Conservation (phyloP, 1,140 invertebrate genomes). For the Rhopalosiphum padi region DNA sequence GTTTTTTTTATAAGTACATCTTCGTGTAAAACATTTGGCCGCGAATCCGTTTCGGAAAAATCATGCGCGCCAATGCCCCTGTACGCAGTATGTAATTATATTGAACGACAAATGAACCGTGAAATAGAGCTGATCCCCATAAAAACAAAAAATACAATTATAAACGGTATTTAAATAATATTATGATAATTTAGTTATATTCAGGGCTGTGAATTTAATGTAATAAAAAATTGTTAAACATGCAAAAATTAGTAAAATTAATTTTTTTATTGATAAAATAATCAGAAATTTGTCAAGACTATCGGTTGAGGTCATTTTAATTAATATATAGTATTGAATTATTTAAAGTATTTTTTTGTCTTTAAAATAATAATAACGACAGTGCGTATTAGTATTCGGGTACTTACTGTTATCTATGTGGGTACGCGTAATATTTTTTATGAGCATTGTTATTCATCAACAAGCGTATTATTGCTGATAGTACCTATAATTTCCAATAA, state of each 20-base stretch:
- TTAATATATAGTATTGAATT: neutral
- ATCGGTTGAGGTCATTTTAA: neutral
- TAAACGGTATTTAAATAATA: conserved; percentile 28
- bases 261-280: neutral
- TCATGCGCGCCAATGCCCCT: neutral
- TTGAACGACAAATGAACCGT: conserved; percentile 12
- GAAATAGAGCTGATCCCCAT: conserved; percentile 29
- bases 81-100: conserved; percentile 4
- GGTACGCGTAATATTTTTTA: neutral
- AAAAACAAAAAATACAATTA: neutral
- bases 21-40: neutral
- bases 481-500: too few relatives aligned
- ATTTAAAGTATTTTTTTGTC: neutral
- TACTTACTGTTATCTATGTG: too few relatives aligned
- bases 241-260: neutral
- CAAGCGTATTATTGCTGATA: too few relatives aligned
- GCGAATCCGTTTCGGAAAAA: conserved; percentile 21
- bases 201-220: neutral
- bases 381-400: too few relatives aligned
- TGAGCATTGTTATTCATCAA: too few relatives aligned
- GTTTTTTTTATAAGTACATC: neutral
- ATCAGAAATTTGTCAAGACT: neutral
- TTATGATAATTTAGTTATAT: neutral
- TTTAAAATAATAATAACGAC: neutral
- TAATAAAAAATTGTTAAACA: neutral